Evolutionary conservation across 1,140 invertebrate species (phyloP), one percentile per base, ranked within the genome.

Genomic region (Lutraria rhynchaena): DNA sequence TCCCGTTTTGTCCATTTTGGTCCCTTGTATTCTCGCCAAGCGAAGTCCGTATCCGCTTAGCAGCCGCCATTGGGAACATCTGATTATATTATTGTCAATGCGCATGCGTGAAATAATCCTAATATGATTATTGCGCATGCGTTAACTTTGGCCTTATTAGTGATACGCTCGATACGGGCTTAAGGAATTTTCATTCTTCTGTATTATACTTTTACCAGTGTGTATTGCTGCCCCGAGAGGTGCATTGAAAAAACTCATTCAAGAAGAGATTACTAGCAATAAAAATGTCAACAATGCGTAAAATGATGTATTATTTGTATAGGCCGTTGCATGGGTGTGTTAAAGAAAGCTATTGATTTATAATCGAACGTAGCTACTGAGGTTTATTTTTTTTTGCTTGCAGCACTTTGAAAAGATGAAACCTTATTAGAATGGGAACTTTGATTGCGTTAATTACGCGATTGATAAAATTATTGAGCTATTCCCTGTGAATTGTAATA

Each of bases 21-120:
- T 63, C 69, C 69, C 61, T 71, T 29, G 78, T 73, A 81, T 58
- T 73, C 29, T 71, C 58, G 67, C 69, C 78, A 73, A 81, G 78
- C 58, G 69, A 81, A 63, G 57, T 57, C 60, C 78, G 78, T 67
- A 81, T 81, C 78, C 78, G 78, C 69, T 81, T 81, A 81, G 67
- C 78, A 81, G 78, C 69, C 78, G 78, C 78, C 78, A 81, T 81
- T 81, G 58, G 78, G 69, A 71, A 71, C 67, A 71, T 81, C 67
- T 81, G 78, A 81, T 70, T 80, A 49, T 49, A 33, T 67, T 44
- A 55, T 15, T 13, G 31, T 46, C 27, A 55, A 13, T 60, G 29
- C 76, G 76, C 76, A 80, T 80, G 76, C 61, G 76, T 46, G 61
- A 67, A 70, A 57, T 51, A 53, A 53, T 57, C 55, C 33, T 24